Conservation (phyloP, 2,888 invertebrate genomes). For the Phoronis australis region DNA sequence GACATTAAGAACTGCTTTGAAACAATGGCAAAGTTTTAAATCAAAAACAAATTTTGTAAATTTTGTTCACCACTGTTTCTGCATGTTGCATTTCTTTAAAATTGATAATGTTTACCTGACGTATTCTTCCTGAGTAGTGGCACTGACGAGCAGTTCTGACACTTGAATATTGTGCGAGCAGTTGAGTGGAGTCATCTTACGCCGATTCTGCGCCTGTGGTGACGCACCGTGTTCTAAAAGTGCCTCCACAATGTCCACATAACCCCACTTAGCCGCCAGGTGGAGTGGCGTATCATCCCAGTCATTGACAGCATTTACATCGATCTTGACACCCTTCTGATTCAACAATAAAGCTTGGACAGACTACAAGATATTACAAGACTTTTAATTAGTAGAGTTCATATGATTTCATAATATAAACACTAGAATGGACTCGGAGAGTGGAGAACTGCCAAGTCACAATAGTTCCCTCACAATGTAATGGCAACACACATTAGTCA, state of each 20-base stretch:
- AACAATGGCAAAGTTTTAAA: too few relatives aligned
- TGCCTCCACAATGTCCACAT: slow-evolving; percentile 37
- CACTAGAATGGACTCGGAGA: not conserved
- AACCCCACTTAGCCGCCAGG: slow-evolving; percentile 51
- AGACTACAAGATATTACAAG: slow-evolving; percentile 31
- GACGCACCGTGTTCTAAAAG: slow-evolving; percentile 45
- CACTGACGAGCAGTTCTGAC: slow-evolving; percentile 3
- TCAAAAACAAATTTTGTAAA: too few relatives aligned
- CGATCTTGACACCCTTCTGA: slow-evolving; percentile 28
- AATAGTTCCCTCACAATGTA: not conserved
- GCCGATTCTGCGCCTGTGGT: slow-evolving; percentile 32
- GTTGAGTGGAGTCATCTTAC: slow-evolving; percentile 35
- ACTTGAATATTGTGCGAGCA: slow-evolving; percentile 33
- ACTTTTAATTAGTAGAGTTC: too few relatives aligned
- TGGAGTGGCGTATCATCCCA: slow-evolving; percentile 49
- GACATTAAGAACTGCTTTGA: too few relatives aligned
- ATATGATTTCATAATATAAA: not conserved
- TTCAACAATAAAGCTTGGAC: slow-evolving; percentile 49
- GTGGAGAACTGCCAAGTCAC: not conserved
- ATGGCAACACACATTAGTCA: too few relatives aligned
- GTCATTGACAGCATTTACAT: slow-evolving; percentile 43
- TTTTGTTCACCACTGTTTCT: too few relatives aligned
- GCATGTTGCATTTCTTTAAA: too few relatives aligned
- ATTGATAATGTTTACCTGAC: too few relatives aligned
- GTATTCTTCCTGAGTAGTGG: too few relatives aligned